Conservation (phyloP, 2,888 invertebrate genomes). For the Heliconius ismenius region DNA sequence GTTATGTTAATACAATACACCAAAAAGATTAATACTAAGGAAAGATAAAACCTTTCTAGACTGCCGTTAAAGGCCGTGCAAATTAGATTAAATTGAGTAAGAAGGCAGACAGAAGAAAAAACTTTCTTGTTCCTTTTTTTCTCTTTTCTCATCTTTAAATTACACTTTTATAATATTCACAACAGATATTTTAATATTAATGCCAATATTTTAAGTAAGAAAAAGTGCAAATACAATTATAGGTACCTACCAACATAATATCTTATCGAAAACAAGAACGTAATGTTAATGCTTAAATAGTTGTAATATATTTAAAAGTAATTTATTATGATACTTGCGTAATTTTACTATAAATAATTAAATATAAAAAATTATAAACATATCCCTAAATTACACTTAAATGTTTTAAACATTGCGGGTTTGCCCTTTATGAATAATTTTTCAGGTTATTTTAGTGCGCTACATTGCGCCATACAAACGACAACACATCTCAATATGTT, state of each 20-base stretch:
- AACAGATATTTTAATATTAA: too few relatives aligned
- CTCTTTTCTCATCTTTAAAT: too few relatives aligned
- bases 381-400: not conserved
- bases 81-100: too few relatives aligned
- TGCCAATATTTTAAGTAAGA: not conserved
- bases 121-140: too few relatives aligned
- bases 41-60: too few relatives aligned
- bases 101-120: too few relatives aligned
- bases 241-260: not conserved
- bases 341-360: not conserved
- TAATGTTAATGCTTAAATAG: not conserved
- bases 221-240: not conserved
- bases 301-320: not conserved
- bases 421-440: not conserved
- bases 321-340: not conserved
- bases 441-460: not conserved
- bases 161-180: too few relatives aligned
- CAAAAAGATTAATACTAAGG: too few relatives aligned
- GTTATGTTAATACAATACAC: too few relatives aligned
- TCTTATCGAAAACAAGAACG: not conserved
- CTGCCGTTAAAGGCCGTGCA: too few relatives aligned
- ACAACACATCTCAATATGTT: not conserved
- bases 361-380: not conserved
- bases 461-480: too few relatives aligned
- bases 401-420: not conserved